Base-by-base conservation (phyloP, 2,797 vertebrate species). In the Malurus splendens region DNA sequence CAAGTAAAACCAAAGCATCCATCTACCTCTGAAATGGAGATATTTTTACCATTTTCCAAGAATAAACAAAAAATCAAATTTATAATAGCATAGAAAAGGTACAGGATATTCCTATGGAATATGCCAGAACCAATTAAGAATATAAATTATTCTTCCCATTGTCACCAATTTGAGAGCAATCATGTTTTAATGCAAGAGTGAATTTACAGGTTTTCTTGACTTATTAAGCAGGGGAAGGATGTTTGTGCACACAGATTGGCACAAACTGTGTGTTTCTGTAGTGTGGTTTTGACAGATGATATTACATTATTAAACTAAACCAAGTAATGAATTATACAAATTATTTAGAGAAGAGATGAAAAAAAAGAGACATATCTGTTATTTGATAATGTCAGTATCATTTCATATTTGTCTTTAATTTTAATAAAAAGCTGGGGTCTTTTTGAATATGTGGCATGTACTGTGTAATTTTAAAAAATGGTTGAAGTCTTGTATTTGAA, bases 371-470 rank as follows among this genome's bases (percentile, higher is more conserved):
- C 6, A 18, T 38, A 68, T 45, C 18, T 66, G 13, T 17, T 3
- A 51, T 45, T 64, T 65, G 23, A 27, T 64, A 28, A 44, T 52
- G 8, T 41, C 25, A 39, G 12, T 22, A 55, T 44, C 0, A 52
- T 33, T 48, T 75, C 9, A 14, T 55, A 68, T 41, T 56, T 78
- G 3, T 52, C 10, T 70, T 86, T 59, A 32, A 11, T 54, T 86
- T 41, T 38, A 79, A 82, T n/a, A 47, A 76, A 72, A 59, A 16
- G 0, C 23, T 67, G 13, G 28, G 6, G 1, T 24, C 20, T 41
- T 75, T 62, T 80, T 8, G 0, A 45, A 65, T 2, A 6, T 14
- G 6, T 73, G 15, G 14, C 0, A 4, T 18, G 2, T 48, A 39
- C 30, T 4, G 24, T 23, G 3, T 18, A 27, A 27, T 66, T 68